Evolutionary conservation across 2,797 vertebrate genomes (phyloP), one percentile per base, ranked within the genome.

Genomic region (Myotis daubentonii): DNA sequence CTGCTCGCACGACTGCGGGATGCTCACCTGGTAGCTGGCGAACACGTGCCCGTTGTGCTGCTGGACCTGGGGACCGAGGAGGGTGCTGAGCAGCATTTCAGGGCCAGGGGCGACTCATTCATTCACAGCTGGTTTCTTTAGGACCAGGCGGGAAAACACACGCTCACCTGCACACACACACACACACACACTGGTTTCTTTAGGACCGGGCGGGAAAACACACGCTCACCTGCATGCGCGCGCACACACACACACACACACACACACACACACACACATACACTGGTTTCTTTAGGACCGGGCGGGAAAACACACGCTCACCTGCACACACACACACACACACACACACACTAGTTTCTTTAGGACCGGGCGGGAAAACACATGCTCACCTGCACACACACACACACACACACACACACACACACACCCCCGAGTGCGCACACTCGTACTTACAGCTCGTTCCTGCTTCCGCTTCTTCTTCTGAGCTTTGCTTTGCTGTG

Each of bases 381-480:
- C 16, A 33, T 0, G 3, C 41, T 49, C 12, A 2, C 22, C 6
- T 1, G 19, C n/a, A n/a, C n/a, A n/a, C 28, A 36, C 36, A 3
- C 36, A 36, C 10, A 47, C 10, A 47, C 44, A 47, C 44, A 47
- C 1, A 2, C 44, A 4, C 7, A 44, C 23, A 13, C 20, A 41
- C 23, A 62, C 5, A 6, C n/a, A 25, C 10, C n/a, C n/a, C n/a
- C n/a, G 2, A 36, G 6, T 3, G 0, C 17, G 30, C 3, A n/a
- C 5, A 71, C 8, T 1, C 89, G 68, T 62, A 98, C 99, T 99
- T 98, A 99, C 99, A 68, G 98, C 98, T 87, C 99, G 99, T 36
- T 99, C 99, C 91, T 99, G 99, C 95, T 99, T 99, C 93, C 99
- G 98, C 91, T 99, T 99, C 98, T 99, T 99, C 98, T 99, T 99